phyloP scores from a whole-genome alignment of 2,113 vertebrate species.

The Nothoprocta pentlandii region DNA sequence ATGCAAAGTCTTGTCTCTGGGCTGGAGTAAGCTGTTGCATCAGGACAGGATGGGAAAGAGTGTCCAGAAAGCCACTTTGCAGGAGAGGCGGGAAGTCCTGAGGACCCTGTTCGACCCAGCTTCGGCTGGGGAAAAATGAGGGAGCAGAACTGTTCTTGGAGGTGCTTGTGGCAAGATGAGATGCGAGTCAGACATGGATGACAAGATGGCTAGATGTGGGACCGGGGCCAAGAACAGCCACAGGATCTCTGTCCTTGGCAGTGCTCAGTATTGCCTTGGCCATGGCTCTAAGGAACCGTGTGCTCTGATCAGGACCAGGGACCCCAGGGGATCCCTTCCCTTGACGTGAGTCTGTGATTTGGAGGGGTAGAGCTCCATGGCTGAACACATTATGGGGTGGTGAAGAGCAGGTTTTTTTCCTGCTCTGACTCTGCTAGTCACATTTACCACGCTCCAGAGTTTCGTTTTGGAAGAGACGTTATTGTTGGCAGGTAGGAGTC shows the following conservation, averaged over 20 bases:
- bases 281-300: background rate
- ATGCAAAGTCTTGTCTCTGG: background rate
- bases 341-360: fast-evolving
- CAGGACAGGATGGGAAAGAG: background rate
- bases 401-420: background rate
- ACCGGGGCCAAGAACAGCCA: fast-evolving
- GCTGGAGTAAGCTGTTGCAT: background rate
- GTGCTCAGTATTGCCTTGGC: fast-evolving
- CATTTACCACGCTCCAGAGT: background rate
- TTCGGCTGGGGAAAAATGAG: background rate
- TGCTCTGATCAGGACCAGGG: background rate
- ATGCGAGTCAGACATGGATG: too few species aligned
- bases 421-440: background rate
- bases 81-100: background rate
- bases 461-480: background rate
- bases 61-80: background rate
- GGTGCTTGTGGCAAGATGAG: background rate
- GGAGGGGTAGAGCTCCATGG: background rate
- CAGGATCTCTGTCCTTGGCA: background rate
- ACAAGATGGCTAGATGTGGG: fast-evolving
- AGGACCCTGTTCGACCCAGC: background rate
- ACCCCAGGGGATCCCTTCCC: background rate
- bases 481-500: background rate
- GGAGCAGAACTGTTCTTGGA: background rate
- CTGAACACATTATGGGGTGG: fast-evolving